A percentile compares a stretch with the other conserved stretches of the same genome.
Conservation (phyloP, 2,888 invertebrate genomes). For the Trisateles emortualis region DNA sequence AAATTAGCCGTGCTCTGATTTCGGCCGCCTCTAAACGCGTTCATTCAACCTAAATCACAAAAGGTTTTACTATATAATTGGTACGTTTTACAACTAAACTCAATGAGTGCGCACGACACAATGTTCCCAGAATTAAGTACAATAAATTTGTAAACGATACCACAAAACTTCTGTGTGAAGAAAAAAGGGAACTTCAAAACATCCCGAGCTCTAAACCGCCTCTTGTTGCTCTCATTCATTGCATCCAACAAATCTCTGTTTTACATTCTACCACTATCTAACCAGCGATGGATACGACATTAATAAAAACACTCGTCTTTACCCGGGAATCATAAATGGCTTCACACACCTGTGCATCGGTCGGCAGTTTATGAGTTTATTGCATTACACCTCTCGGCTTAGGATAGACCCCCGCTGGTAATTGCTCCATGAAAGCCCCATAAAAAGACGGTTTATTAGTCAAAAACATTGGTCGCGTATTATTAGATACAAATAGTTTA, state of each 20-base stretch:
- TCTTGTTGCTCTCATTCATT: slow-evolving; percentile 21
- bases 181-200: slow-evolving; percentile 47
- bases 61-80: slow-evolving; percentile 74
- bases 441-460: slow-evolving; percentile 69
- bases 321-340: slow-evolving; percentile 45
- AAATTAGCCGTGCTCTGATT: slow-evolving; percentile 45
- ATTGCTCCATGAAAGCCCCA: slow-evolving; percentile 78
- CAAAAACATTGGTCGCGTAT: slow-evolving; percentile 62
- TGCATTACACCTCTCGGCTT: slow-evolving; percentile 78
- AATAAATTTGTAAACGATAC: slow-evolving; percentile 84
- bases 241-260: slow-evolving; percentile 5
- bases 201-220: slow-evolving; percentile 13
- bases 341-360: slow-evolving; percentile 73
- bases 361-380: slow-evolving; percentile 81
- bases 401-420: slow-evolving; percentile 74
- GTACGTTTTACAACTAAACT: slow-evolving; percentile 69
- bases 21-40: slow-evolving; percentile 47
- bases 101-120: slow-evolving; percentile 72
- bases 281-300: slow-evolving; percentile 27
- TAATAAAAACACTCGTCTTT: slow-evolving; percentile 18
- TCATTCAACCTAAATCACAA: slow-evolving; percentile 56
- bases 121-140: slow-evolving; percentile 75
- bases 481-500: slow-evolving; percentile 64
- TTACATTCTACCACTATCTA: not conserved
- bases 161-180: slow-evolving; percentile 81